Evolutionary conservation across 1,140 invertebrate species (phyloP), one percentile per base, ranked within the genome.

Genomic region (Cyclargus thomasi): DNA sequence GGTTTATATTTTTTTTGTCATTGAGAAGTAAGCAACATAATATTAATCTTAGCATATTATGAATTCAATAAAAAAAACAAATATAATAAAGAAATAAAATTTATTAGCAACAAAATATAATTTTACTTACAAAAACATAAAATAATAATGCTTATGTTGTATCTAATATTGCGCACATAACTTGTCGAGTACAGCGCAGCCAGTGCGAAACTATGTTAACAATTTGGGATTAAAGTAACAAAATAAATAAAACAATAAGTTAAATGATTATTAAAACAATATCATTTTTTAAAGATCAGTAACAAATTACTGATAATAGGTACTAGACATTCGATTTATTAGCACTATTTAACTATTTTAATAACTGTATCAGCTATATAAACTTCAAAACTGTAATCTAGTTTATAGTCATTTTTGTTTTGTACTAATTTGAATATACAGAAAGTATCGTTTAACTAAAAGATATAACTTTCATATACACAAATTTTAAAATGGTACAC

Each of bases 41-140:
- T 20, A 8, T 20, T 21, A 59, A 59, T 20, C n/a, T n/a, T n/a
- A n/a, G n/a, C n/a, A n/a, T n/a, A n/a, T n/a, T n/a, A n/a, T n/a
- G n/a, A n/a, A n/a, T n/a, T n/a, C n/a, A n/a, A n/a, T n/a, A n/a
- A n/a, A 20, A 18, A 55, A 55, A 55, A 55, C 53, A n/a, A 55
- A 55, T 18, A 11, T 59, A 59, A 59, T 59, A 59, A 59, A 59
- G 18, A 59, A 59, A 59, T 20, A 59, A 20, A 59, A 59, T 59
- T 59, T 59, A 59, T 59, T 59, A 20, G 55, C 55, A 59, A 59
- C 55, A 59, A 21, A 20, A 59, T 59, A 59, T 59, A 59, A 59
- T 59, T 18, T 55, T 55, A 59, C 10, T 59, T 11, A 59, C 18
- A 59, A 18, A 18, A 59, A 11, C 10, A 22, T 22, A 59, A 18